Evolutionary conservation across 2,888 invertebrate species (phyloP), one percentile per base, ranked within the genome.

Genomic region (Eurytoma californica): DNA sequence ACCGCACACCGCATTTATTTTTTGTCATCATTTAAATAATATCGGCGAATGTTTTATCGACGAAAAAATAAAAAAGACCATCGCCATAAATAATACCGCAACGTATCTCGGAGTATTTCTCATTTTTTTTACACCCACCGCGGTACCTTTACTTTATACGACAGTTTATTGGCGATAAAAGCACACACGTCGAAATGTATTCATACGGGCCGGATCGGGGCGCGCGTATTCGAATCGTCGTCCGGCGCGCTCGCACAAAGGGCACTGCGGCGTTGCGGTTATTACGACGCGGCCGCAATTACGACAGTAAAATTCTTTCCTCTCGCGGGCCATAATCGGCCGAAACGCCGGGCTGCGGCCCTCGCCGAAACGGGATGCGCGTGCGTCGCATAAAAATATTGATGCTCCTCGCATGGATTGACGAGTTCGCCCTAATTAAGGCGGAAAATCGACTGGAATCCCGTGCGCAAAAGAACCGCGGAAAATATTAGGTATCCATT

Each of bases 401-500:
- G 77, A 13, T 28, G 47, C 49, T 58, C 13, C 24, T 53, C 16
- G 57, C 16, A n/a, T 16, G 30, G 16, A n/a, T 2, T 65, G n/a
- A 28, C 65, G 39, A 30, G 51, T 75, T 67, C 72, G 75, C 24
- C 67, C 75, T 79, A 79, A 79, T 79, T 79, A 79, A 75, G 55
- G 67, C 58, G 39, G 57, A 68, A 73, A 74, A 49, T 16, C 39
- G 39, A 39, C 39, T 7, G 39, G 4, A 30, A 30, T 3, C 30
- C 30, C 30, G 3, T 4, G 30, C 30, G 3, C 3, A 39, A 39
- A 39, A 39, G 3, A 3, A 39, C 4, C 5, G 7, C 4, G 7
- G 3, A 39, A 39, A 39, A 39, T 39, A 7, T 4, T 39, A 7
- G 3, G 30, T 30, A 30, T 30, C 3, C 30, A n/a, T n/a, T n/a